Percentiles rank a stretch among this genome's conserved stretches.
Evolutionary conservation across 2,888 invertebrate species (phyloP).

Genomic region (Himalopsyche tibetana): DNA sequence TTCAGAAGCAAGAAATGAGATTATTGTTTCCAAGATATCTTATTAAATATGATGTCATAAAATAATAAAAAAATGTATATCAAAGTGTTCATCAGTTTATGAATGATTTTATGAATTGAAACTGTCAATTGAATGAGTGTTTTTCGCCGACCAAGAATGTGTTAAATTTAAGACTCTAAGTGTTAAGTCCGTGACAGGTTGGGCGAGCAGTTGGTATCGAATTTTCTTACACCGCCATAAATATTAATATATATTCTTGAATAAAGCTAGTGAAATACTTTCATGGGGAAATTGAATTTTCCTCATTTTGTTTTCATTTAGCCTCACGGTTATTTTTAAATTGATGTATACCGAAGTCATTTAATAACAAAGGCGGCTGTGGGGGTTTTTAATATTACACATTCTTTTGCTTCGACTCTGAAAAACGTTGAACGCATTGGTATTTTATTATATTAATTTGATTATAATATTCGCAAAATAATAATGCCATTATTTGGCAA

Average conservation of each 20-base stretch:
- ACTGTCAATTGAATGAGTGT: not conserved
- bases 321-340: constrained; percentile 33
- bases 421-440: not conserved
- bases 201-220: constrained; percentile 42
- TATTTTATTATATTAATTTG: not conserved
- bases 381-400: not conserved
- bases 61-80: too few relatives aligned
- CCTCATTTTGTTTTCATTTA: constrained; percentile 40
- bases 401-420: constrained; percentile 8
- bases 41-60: too few relatives aligned
- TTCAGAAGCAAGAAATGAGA: too few relatives aligned
- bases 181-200: constrained; percentile 23
- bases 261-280: constrained; percentile 45
- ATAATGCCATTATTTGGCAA: too few relatives aligned
- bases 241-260: constrained; percentile 42
- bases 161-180: constrained; percentile 7
- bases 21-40: too few relatives aligned
- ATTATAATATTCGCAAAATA: too few relatives aligned
- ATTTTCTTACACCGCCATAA: constrained; percentile 47
- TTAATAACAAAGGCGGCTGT: constrained; percentile 33
- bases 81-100: too few relatives aligned
- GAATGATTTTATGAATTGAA: too few relatives aligned
- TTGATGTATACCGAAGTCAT: constrained; percentile 37
- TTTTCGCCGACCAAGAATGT: not conserved
- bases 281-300: constrained; percentile 45